phyloP scores from a whole-genome alignment of 2,113 vertebrate genomes.

The Psammodynastes pulverulentus region DNA sequence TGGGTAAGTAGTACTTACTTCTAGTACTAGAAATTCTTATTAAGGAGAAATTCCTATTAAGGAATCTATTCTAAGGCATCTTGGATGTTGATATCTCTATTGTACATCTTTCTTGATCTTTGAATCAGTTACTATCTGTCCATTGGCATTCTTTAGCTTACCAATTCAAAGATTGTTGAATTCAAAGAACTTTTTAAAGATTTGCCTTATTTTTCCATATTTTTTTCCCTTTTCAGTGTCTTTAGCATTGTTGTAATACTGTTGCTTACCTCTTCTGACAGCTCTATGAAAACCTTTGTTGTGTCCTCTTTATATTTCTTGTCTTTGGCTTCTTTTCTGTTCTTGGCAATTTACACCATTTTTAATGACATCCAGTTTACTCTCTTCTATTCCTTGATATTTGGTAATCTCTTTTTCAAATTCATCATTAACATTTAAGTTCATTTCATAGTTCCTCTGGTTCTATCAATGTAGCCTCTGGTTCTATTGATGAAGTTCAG shows the following conservation, averaged over 20 bases:
- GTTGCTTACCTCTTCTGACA: not conserved
- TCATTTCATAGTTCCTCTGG: not conserved
- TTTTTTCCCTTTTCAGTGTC: not conserved
- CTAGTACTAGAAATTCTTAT: not conserved
- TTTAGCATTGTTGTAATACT: not conserved
- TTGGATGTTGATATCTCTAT: not conserved
- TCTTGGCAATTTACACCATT: not conserved
- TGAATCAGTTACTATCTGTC: not conserved
- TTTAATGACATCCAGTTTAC: not conserved
- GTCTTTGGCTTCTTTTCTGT: not conserved
- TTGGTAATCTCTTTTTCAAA: not conserved
- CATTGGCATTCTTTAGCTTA: not conserved
- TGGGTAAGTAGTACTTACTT: not conserved
- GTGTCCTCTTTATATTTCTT: not conserved
- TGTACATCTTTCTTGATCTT: not conserved
- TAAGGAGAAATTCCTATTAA: not conserved
- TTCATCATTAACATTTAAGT: not conserved
- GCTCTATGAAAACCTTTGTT: not conserved
- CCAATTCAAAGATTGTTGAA: not conserved
- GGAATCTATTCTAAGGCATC: not conserved
- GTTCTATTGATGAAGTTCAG: not conserved
- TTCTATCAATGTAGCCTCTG: not conserved
- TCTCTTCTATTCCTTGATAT: not conserved
- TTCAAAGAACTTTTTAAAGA: not conserved
- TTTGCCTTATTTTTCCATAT: not conserved